phyloP scores from a whole-genome alignment of 2,797 vertebrate genomes.

The Sarcophilus harrisii region DNA sequence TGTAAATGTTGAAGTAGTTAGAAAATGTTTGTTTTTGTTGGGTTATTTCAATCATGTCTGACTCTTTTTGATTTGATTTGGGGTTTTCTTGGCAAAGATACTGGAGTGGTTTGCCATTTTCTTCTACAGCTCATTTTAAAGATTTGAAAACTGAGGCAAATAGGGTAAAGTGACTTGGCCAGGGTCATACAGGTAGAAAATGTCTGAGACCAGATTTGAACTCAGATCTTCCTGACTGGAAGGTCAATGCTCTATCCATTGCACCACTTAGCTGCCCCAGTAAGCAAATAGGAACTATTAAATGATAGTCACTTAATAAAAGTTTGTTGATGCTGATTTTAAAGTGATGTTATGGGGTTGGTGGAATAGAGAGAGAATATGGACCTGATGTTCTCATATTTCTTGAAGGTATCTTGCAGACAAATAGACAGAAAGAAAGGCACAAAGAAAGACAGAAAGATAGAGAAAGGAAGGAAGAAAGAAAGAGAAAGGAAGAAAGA shows the following conservation, averaged over 20 bases:
- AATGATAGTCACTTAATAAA: neutral
- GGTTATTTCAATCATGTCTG: too few relatives aligned
- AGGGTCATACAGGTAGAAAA: neutral
- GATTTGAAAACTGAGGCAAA: neutral
- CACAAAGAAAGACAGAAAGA: too few relatives aligned
- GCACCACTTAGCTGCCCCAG: neutral
- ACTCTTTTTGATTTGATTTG: too few relatives aligned
- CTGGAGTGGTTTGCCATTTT: too few relatives aligned
- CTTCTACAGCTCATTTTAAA: too few relatives aligned
- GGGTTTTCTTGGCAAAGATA: too few relatives aligned
- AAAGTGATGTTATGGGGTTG: neutral
- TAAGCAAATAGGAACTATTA: neutral
- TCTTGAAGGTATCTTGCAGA: slow-evolving; percentile 8
- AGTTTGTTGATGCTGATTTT: neutral
- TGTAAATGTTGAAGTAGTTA: neutral
- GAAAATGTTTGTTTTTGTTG: neutral
- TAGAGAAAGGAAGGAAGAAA: too few relatives aligned
- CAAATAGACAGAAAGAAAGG: neutral
- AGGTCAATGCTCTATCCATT: neutral
- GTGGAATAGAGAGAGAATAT: neutral
- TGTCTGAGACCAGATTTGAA: neutral
- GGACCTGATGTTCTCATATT: neutral
- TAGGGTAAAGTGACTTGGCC: neutral
- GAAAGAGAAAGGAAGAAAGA: too few relatives aligned
- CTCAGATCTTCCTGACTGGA: neutral